Evolutionary conservation across 2,113 vertebrate species (phyloP).

Genomic region (Lichenostomus cassidix): DNA sequence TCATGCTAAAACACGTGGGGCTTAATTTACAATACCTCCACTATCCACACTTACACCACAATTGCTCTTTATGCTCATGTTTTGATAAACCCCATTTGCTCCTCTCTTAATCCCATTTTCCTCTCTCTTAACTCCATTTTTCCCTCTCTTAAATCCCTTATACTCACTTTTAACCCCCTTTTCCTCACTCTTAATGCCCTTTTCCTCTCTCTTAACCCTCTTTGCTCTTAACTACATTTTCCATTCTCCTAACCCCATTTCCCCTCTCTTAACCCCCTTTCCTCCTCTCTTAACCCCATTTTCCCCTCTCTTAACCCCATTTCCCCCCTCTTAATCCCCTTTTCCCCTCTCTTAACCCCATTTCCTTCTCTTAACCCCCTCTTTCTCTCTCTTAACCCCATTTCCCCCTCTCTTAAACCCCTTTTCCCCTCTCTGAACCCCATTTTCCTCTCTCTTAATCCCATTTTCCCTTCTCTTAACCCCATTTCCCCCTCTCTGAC

Average conservation of each 20-base stretch:
- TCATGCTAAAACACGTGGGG: neutral
- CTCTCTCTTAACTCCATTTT: no score
- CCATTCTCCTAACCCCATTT: fast-evolving
- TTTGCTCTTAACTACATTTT: fast-evolving
- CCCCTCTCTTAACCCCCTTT: fast-evolving
- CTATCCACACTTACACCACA: neutral
- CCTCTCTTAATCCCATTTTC: fast-evolving
- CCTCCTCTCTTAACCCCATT: fast-evolving
- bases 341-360: fast-evolving
- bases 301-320: fast-evolving
- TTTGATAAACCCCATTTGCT: no score
- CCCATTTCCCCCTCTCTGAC: fast-evolving
- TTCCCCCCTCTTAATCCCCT: neutral
- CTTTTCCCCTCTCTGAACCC: fast-evolving
- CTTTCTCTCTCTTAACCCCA: fast-evolving
- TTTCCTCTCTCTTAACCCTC: no score
- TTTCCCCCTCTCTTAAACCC: neutral
- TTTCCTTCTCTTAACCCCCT: neutral
- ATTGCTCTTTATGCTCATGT: no score
- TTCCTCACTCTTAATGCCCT: fast-evolving
- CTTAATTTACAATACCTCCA: neutral
- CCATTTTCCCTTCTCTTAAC: neutral
- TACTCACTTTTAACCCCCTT: no score
- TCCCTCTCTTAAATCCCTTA: no score
- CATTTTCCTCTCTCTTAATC: fast-evolving